These are phyloP conservation scores for Temnothorax rugatulus DNA, from an alignment of 2,888 invertebrate species.

Conservation along the genomic window DNA sequence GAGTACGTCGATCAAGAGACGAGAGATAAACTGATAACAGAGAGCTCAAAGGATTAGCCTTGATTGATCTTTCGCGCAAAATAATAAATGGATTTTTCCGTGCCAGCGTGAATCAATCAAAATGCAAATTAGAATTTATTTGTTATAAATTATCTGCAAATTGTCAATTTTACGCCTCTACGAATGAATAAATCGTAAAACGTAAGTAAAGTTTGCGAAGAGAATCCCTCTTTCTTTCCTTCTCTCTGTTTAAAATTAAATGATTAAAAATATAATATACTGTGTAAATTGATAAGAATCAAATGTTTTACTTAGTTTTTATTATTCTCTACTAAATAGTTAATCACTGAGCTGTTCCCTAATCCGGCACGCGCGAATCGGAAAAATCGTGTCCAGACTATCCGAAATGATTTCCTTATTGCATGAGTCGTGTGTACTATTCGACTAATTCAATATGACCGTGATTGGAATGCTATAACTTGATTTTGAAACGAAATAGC, in stretches of 20 bases:
- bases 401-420: conserved; percentile 34
- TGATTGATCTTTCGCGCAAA: neutral
- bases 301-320: neutral
- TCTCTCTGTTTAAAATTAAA: neutral
- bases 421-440: neutral
- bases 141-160: neutral
- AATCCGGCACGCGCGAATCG: neutral
- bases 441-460: conserved; percentile 69
- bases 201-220: neutral
- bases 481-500: conserved; percentile 71
- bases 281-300: neutral
- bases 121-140: conserved; percentile 1
- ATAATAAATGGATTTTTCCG: neutral
- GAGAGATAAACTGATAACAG: conserved; percentile 23
- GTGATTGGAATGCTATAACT: conserved; percentile 62
- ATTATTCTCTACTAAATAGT: neutral
- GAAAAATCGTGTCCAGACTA: conserved; percentile 6
- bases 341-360: neutral
- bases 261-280: neutral
- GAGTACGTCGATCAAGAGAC: neutral
- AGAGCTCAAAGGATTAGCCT: neutral
- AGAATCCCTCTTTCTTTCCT: neutral
- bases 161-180: neutral
- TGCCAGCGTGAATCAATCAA: neutral
- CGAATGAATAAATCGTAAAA: neutral